A percentile compares a stretch with the other conserved stretches of the same genome.
These are phyloP conservation scores for Anguilla anguilla DNA, from an alignment of 2,797 vertebrate species.

Conservation along the genomic window DNA sequence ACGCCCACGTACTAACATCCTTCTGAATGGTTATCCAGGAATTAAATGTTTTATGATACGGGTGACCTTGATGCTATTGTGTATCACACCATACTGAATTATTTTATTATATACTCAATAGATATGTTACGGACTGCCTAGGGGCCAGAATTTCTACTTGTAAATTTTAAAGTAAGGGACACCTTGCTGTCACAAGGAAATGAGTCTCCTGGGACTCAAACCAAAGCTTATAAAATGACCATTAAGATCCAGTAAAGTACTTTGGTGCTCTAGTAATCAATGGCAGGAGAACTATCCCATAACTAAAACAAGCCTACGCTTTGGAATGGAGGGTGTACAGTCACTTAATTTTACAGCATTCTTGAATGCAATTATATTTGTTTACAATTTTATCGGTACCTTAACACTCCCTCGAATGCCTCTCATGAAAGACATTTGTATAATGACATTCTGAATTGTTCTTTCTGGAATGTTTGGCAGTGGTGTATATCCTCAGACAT, in stretches of 20 bases:
- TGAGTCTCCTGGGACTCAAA: neutral
- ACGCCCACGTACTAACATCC: neutral
- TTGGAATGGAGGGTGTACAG: neutral
- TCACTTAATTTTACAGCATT: constrained; percentile 5
- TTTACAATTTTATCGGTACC: neutral
- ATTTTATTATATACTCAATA: constrained; percentile 1
- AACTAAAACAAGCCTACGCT: constrained; percentile 3
- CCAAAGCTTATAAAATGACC: neutral
- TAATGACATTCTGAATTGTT: constrained; percentile 6
- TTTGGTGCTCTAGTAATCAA: neutral
- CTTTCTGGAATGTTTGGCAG: constrained; percentile 6
- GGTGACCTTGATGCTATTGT: neutral
- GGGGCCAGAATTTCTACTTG: neutral
- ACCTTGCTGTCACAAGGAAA: neutral
- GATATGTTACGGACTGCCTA: neutral
- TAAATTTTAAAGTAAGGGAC: neutral
- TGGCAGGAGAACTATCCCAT: neutral
- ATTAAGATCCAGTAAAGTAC: neutral
- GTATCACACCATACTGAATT: neutral
- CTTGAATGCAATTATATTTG: neutral
- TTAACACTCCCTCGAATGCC: constrained; percentile 18
- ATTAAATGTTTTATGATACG: neutral
- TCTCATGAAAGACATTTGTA: constrained; percentile 2
- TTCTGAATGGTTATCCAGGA: neutral
- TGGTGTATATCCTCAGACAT: neutral